A percentile compares a stretch with the other conserved stretches of the same genome.
Conservation (phyloP, 2,113 vertebrate genomes). For the Chelonoidis abingdonii region DNA sequence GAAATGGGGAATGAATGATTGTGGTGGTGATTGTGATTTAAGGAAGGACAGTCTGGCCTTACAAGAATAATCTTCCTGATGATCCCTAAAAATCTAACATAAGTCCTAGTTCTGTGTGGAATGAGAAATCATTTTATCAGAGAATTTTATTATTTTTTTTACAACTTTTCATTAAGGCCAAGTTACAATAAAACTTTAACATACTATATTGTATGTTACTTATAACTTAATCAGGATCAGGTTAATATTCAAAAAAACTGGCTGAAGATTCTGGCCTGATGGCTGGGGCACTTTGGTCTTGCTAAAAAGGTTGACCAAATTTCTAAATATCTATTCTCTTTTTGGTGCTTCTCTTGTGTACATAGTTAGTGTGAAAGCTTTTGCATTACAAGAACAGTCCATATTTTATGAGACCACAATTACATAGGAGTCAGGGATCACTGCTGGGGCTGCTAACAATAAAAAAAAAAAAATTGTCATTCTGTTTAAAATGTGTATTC, state of each 20-base stretch:
- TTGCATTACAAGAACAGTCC: background rate
- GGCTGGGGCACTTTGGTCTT: too few species aligned
- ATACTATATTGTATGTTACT: background rate
- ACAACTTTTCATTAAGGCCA: background rate
- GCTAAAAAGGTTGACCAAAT: background rate
- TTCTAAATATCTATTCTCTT: background rate
- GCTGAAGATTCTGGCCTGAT: background rate
- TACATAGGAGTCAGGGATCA: background rate
- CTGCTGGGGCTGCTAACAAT: background rate
- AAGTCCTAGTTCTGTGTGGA: background rate
- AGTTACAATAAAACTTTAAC: background rate
- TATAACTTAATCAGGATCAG: background rate
- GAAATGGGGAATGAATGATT: background rate
- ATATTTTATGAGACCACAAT: background rate
- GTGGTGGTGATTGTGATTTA: background rate
- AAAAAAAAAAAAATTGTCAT: background rate
- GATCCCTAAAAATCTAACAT: background rate
- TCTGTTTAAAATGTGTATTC: background rate
- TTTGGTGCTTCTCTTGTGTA: background rate
- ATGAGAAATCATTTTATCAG: background rate
- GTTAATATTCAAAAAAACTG: background rate
- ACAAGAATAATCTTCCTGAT: background rate
- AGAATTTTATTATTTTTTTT: background rate
- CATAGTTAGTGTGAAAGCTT: background rate
- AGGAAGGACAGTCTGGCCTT: background rate